Base-by-base conservation (phyloP, 2,888 invertebrate genomes). In the Temnothorax rugatulus region DNA sequence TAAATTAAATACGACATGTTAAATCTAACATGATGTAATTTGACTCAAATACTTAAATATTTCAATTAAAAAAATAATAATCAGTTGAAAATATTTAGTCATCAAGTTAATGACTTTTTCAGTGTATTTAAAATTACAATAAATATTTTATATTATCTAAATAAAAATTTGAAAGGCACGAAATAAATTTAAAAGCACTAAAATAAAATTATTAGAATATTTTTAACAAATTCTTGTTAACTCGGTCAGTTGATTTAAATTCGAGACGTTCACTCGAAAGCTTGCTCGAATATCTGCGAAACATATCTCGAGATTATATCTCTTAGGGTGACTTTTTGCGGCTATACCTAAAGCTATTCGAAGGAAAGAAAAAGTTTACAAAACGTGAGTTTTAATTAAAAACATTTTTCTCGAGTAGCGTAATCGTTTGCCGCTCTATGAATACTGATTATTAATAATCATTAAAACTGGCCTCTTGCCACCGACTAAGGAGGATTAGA, bases 401-500 rank as follows among this genome's bases (percentile, higher is more conserved):
- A 79, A 81, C 21, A 47, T 74, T 84, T 86, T 86, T 87, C 81
- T 84, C 61, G 75, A 87, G 75, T 84, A 81, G 63, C 69, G 61
- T 76, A 74, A 63, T 54, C 66, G 47, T 59, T 38, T 57, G 47
- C 59, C n/a, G 9, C 41, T 74, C 47, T 82, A 74, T 66, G 74
- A 77, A 41, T 61, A 81, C 81, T 77, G 41, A 77, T 81, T 81
- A 81, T 81, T 74, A 59, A 64, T 77, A 76, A 81, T 84, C 74
- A 84, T 68, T 68, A 85, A 85, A 85, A 69, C 61, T 64, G 64
- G 61, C 83, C 8, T 44, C 57, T 69, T 75, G 69, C 79, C 59
- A 9, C 44, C 41, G 57, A 74, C 81, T 84, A 84, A 75, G 59
- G 85, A 87, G 81, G 86, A 90, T 90, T 84, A 83, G 86, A 86